Percentiles rank a stretch among this genome's conserved stretches.
These are phyloP conservation scores for Nomada flava DNA, from an alignment of 2,888 invertebrate genomes.

Conservation along the genomic window DNA sequence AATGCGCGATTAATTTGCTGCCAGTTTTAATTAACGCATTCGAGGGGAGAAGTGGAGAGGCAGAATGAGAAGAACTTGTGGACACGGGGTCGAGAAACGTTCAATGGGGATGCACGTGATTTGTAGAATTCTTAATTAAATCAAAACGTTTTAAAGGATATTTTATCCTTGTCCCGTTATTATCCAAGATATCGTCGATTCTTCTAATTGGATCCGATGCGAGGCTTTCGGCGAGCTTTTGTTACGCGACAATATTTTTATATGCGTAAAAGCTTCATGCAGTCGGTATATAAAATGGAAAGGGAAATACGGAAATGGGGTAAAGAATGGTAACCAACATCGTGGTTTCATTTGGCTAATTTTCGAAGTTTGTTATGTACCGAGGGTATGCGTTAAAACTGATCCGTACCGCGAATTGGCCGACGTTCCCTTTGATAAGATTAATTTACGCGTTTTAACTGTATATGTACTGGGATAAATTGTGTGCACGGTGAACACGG, in stretches of 20 bases:
- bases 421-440: constrained; percentile 11
- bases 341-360: constrained; percentile 16
- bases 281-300: neutral
- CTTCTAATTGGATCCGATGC: constrained; percentile 23
- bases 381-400: constrained; percentile 1
- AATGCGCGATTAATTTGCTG: constrained; percentile 33
- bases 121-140: constrained; percentile 51
- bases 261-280: too few relatives aligned
- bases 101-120: constrained; percentile 11
- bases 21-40: constrained; percentile 38
- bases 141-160: constrained; percentile 22
- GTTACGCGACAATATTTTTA: constrained; percentile 7
- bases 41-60: neutral
- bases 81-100: neutral
- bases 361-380: constrained; percentile 10
- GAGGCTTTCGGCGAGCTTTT: neutral
- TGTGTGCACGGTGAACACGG: neutral
- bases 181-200: neutral
- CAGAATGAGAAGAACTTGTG: neutral
- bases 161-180: constrained; percentile 26
- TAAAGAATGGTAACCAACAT: neutral
- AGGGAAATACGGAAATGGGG: neutral
- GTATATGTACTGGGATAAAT: constrained; percentile 36
- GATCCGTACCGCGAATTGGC: constrained; percentile 15
- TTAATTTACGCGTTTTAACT: constrained; percentile 36